Evolutionary conservation across 2,797 vertebrate genomes (phyloP), one percentile per base, ranked within the genome.

Genomic region (Spatula versicolor): DNA sequence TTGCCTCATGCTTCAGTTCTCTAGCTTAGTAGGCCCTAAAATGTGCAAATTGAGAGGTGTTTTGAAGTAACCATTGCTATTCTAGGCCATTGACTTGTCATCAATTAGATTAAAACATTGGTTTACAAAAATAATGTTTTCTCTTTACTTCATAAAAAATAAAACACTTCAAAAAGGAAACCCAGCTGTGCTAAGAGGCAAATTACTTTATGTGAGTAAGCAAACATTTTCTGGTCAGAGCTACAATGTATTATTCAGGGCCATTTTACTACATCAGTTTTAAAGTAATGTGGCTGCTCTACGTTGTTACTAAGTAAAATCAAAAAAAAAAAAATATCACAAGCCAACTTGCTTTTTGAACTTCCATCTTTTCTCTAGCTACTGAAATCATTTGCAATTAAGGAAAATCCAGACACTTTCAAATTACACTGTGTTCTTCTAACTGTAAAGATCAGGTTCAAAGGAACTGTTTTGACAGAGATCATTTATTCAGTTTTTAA

Each of bases 61-160:
- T 98, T 98, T 96, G 98, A 98, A 98, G 98, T 98, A 98, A 96
- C 98, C 98, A 98, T 98, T 98, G 98, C 97, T 97, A 98, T 98
- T 98, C 98, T 98, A 97, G 97, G 97, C 97, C 96, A 98, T 97
- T 98, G 98, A 97, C 97, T 98, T 98, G 98, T 98, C 98, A 98
- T 98, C 98, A 98, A 98, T 98, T 98, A 98, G 98, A 98, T 98
- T 98, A 98, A 98, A 98, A 98, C 98, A 98, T 97, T 97, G 98
- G 98, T 98, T 98, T 98, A 98, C 97, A 98, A 98, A 98, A 98
- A 97, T 97, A 98, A 98, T 97, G 98, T 98, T 98, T 98, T 98
- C 97, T 98, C 98, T 98, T 98, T 98, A 98, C 98, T 98, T 98
- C 98, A 99, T 99, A 98, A 99, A 99, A 99, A 99, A 99, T 98